A percentile compares a stretch with the other conserved stretches of the same genome.
phyloP scores from a whole-genome alignment of 2,888 invertebrate species.

The Gonocerus acuteangulatus region DNA sequence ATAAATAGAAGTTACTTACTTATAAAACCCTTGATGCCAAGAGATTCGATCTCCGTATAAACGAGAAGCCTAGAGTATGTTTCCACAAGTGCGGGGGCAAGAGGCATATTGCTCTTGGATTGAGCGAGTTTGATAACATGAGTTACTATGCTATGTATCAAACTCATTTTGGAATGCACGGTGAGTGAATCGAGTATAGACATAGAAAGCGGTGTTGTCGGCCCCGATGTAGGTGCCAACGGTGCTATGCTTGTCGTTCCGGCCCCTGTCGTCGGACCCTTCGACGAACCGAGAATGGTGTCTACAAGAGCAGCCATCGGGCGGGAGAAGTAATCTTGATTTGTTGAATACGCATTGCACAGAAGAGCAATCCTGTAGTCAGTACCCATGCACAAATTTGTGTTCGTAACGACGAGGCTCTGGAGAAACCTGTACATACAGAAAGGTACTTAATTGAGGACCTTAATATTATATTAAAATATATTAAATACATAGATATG shows the following conservation, averaged over 20 bases:
- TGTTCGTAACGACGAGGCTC: constrained; percentile 67
- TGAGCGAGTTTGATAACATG: constrained; percentile 86
- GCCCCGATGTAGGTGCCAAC: constrained; percentile 50
- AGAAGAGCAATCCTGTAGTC: constrained; percentile 86
- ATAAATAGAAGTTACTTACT: constrained; percentile 63
- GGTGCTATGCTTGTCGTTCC: constrained; percentile 45
- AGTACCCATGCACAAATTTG: constrained; percentile 63
- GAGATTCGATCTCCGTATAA: constrained; percentile 92
- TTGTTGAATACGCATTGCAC: constrained; percentile 92
- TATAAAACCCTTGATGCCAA: constrained; percentile 93
- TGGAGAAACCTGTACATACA: constrained; percentile 62
- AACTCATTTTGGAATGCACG: constrained; percentile 84
- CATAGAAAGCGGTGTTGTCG: constrained; percentile 84
- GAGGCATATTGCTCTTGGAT: constrained; percentile 71
- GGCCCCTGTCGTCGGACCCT: constrained; percentile 40
- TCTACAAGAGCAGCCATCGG: constrained; percentile 90
- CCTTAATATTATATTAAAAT: background rate
- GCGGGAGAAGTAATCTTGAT: constrained; percentile 80
- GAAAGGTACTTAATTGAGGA: background rate
- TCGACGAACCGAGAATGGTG: constrained; percentile 57
- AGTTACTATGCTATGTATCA: constrained; percentile 77
- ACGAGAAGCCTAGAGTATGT: constrained; percentile 88
- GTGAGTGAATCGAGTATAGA: constrained; percentile 87
- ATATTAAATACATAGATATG: background rate
- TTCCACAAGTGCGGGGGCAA: constrained; percentile 87